Base-by-base conservation (phyloP, 2,888 invertebrate species). In the Petrolisthes cinctipes region DNA sequence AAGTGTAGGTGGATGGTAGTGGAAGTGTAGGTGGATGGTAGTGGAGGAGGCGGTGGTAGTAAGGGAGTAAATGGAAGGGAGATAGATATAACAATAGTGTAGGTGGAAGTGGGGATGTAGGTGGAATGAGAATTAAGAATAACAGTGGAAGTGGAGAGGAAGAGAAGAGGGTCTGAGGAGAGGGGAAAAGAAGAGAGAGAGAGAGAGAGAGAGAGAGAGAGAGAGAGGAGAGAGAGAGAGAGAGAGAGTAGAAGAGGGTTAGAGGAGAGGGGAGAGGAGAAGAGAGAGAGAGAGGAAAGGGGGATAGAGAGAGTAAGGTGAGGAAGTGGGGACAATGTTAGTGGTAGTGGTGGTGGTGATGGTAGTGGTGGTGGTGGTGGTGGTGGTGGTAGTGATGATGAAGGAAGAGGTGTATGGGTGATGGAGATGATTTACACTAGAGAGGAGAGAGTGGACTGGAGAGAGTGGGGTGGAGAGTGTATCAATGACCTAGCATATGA, bases 181-280 rank as follows among this genome's bases (percentile, higher is more conserved):
- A 20, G 20, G 20, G 71, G 71, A 71, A 20, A 17, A 71, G 71
- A 17, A 71, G 71, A 20, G 54, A n/a, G n/a, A 56, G 20, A 5
- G 20, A 54, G 51, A 54, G 56, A 66, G 78, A 82, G 82, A 66
- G 61, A 23, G 56, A 66, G 82, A 66, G 66, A n/a, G 61, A 37
- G 51, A 82, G 66, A n/a, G 54, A 54, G 76, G 54, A 5, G 51
- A 76, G 76, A 20, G 53, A 20, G 81, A 82, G 82, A 23, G 23
- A 23, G 66, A 81, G 66, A 23, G 57, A 57, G 7, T 3, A 73
- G 23, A 73, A 51, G 51, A 76, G 4, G 76, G 61, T 9, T 9
- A 61, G 14, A 61, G 14, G 61, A n/a, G n/a, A n/a, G n/a, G n/a
- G n/a, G n/a, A n/a, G n/a, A n/a, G n/a, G n/a, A n/a, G n/a, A n/a